Percentiles rank a stretch among this genome's conserved stretches.
phyloP scores from a whole-genome alignment of 2,888 invertebrate genomes.

The Hybos culiciformis region DNA sequence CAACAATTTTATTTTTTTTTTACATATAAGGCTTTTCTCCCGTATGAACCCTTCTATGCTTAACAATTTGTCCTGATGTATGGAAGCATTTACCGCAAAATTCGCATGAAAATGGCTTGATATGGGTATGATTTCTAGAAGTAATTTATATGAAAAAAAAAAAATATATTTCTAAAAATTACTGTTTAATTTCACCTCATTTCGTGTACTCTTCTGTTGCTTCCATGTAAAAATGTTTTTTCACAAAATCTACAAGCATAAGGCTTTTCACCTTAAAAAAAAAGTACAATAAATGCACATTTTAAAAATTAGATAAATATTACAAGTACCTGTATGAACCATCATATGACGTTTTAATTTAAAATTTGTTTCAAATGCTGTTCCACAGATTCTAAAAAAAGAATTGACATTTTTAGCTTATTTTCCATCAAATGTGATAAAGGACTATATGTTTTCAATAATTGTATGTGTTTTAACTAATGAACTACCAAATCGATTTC shows the following conservation, averaged over 20 bases:
- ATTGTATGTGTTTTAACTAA: too few species aligned
- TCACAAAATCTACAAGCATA: slow-evolving; percentile 22
- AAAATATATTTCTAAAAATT: too few species aligned
- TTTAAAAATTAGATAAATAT: too few species aligned
- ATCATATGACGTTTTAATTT: slow-evolving; percentile 22
- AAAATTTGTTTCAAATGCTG: slow-evolving; percentile 1
- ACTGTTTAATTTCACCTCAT: not conserved
- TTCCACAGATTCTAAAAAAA: not conserved
- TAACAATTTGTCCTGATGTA: slow-evolving; percentile 7
- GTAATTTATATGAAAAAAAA: too few species aligned
- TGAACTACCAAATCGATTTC: too few species aligned
- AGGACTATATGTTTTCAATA: too few species aligned
- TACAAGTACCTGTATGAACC: slow-evolving; percentile 31
- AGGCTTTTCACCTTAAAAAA: too few species aligned
- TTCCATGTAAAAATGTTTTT: slow-evolving; percentile 4
- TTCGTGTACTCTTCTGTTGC: not conserved
- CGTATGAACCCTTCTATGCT: slow-evolving; percentile 10
- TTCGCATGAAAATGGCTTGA: slow-evolving; percentile 4
- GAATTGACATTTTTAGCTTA: too few species aligned
- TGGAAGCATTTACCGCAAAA: slow-evolving; percentile 2
- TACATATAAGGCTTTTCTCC: slow-evolving; percentile 4
- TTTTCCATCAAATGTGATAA: too few species aligned
- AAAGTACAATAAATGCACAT: too few species aligned
- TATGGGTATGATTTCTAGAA: slow-evolving; percentile 1
- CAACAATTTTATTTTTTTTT: not conserved